Base-by-base conservation (phyloP, 2,113 vertebrate species). In the Barbus barbus region DNA sequence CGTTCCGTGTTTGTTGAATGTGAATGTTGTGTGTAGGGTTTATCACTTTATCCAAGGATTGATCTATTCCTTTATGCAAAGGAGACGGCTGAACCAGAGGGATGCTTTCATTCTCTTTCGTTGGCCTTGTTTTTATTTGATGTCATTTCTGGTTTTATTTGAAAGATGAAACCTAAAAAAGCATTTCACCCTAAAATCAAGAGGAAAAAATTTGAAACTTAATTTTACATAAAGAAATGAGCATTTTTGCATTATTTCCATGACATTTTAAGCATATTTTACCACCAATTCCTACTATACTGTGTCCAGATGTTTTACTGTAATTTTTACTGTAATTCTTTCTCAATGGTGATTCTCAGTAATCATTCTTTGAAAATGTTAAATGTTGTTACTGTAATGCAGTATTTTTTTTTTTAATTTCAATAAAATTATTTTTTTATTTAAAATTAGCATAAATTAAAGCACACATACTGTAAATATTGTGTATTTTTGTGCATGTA, bases 11-110 rank as follows among this genome's bases (percentile, higher is more conserved):
- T 9, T 74, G 76, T 79, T 74, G 84, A 87, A 78, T 85, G 81
- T 87, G 78, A 81, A 77, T 48, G 85, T 85, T 67, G 81, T 84
- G 85, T 88, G 58, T 86, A 82, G 65, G 60, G 82, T 85, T 71
- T 63, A 53, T 74, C 73, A 71, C 83, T 83, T 69, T 85, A 22
- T 83, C 69, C 26, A 41, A 84, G 71, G 74, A 85, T 82, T 81
- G 77, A 72, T 83, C 16, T 65, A 65, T 87, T 90, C 53, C 75
- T 88, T 69, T 90, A 87, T 89, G 87, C 87, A 88, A 88, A 76
- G n/a, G 73, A 86, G 56, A 46, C 16, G 67, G 76, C 69, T 41
- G 48, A 86, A 31, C 20, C 75, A 36, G 60, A 65, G 61, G 41
- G 65, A 60, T 14, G 65, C 77, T 87, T n/a, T n/a, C n/a, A n/a